phyloP scores from a whole-genome alignment of 2,797 vertebrate species.

The Sylvilagus floridanus region DNA sequence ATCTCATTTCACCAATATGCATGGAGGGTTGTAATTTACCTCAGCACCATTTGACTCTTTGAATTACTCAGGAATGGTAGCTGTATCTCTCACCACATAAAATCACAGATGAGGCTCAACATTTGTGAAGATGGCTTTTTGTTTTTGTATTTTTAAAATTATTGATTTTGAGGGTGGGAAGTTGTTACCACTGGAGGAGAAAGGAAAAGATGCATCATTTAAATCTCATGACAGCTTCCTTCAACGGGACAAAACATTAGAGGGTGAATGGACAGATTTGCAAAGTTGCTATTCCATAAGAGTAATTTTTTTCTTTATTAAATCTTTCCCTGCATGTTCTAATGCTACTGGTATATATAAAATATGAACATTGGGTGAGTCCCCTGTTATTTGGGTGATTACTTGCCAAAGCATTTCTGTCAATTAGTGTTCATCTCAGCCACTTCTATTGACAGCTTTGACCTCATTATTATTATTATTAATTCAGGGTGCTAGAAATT shows the following conservation, averaged over 20 bases:
- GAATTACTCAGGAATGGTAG: conserved; percentile 64
- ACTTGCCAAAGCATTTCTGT: background rate
- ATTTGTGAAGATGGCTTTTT: conserved; percentile 38
- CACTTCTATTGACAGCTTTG: background rate
- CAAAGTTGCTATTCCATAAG: background rate
- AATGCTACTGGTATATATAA: background rate
- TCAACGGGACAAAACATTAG: background rate
- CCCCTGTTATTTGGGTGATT: background rate
- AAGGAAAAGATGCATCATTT: background rate
- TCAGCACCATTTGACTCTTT: conserved; percentile 73
- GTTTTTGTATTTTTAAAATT: conserved; percentile 27
- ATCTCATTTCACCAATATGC: conserved; percentile 82
- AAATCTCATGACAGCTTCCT: conserved; percentile 35
- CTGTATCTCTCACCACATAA: conserved; percentile 74
- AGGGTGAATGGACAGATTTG: background rate
- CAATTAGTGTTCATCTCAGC: background rate
- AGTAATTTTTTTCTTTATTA: background rate
- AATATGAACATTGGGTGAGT: background rate
- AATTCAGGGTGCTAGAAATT: background rate
- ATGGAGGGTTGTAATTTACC: conserved; percentile 81
- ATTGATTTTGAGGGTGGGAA: conserved; percentile 29
- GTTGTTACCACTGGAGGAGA: conserved; percentile 19
- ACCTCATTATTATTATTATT: no score
- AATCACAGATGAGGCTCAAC: conserved; percentile 32
- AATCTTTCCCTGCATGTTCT: background rate